phyloP scores from a whole-genome alignment of 2,113 vertebrate species.

The Gopherus flavomarginatus region DNA sequence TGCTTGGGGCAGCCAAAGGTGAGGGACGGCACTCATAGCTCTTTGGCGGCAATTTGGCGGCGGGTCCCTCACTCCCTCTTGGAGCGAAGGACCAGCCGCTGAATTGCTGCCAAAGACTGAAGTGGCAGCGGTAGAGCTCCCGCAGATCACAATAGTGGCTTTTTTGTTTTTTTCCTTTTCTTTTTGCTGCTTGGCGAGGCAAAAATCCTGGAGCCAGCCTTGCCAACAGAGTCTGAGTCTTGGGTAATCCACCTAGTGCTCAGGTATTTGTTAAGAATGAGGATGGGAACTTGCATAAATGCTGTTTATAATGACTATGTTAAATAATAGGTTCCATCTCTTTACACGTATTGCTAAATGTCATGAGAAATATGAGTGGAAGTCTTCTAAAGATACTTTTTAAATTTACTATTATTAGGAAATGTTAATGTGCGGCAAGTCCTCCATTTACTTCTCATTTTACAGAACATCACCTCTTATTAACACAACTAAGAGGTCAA shows the following conservation, averaged over 20 bases:
- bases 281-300: not conserved
- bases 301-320: not conserved
- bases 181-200: no score
- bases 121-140: no score
- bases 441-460: not conserved
- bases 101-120: no score
- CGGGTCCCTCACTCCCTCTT: no score
- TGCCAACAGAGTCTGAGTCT: not conserved
- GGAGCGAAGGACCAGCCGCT: no score
- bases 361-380: not conserved
- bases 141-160: no score
- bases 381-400: not conserved
- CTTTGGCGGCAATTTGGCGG: no score
- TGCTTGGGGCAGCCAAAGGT: no score
- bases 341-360: not conserved
- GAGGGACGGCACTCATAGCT: no score
- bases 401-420: not conserved
- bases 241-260: not conserved
- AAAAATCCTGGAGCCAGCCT: no score
- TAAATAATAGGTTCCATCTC: not conserved
- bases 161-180: no score
- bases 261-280: not conserved
- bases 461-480: not conserved
- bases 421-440: rapidly evolving
- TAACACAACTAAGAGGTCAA: not conserved